These are phyloP conservation scores for Stratiomys singularior DNA, from an alignment of 2,888 invertebrate species.

Conservation along the genomic window DNA sequence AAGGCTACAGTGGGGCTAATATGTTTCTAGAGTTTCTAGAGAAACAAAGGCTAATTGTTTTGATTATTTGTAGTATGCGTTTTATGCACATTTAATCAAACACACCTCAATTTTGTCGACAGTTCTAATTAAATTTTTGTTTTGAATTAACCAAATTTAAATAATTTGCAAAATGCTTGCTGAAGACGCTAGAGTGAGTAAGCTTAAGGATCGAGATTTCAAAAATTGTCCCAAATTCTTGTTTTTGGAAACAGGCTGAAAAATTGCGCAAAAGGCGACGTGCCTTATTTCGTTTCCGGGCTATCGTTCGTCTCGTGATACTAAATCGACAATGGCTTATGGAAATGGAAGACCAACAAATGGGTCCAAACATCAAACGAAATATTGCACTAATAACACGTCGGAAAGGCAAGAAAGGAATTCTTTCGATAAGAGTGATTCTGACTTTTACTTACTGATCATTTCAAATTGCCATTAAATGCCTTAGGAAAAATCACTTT, in stretches of 20 bases:
- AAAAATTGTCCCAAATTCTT: background rate
- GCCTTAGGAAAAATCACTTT: conserved; percentile 70
- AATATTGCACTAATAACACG: conserved; percentile 70
- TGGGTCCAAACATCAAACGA: conserved; percentile 67
- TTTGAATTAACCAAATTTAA: conserved; percentile 11
- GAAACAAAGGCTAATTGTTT: no score
- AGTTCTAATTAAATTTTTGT: conserved; percentile 1
- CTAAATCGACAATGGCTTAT: conserved; percentile 69
- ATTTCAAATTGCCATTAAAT: background rate
- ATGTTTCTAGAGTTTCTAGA: no score
- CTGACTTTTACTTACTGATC: background rate
- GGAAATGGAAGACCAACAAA: conserved; percentile 61
- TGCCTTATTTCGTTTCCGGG: conserved; percentile 69
- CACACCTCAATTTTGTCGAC: background rate
- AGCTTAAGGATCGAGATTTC: background rate
- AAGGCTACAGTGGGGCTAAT: no score
- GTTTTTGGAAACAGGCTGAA: conserved; percentile 54
- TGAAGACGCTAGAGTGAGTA: background rate
- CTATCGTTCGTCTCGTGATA: conserved; percentile 68
- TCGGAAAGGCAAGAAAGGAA: conserved; percentile 66
- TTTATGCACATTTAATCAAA: background rate
- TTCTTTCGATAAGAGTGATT: conserved; percentile 67
- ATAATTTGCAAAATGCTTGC: conserved; percentile 15
- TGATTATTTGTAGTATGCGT: no score
- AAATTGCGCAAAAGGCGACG: conserved; percentile 64